A percentile compares a stretch with the other conserved stretches of the same genome.
phyloP scores from a whole-genome alignment of 2,797 vertebrate genomes.

The Pelodytes ibericus region DNA sequence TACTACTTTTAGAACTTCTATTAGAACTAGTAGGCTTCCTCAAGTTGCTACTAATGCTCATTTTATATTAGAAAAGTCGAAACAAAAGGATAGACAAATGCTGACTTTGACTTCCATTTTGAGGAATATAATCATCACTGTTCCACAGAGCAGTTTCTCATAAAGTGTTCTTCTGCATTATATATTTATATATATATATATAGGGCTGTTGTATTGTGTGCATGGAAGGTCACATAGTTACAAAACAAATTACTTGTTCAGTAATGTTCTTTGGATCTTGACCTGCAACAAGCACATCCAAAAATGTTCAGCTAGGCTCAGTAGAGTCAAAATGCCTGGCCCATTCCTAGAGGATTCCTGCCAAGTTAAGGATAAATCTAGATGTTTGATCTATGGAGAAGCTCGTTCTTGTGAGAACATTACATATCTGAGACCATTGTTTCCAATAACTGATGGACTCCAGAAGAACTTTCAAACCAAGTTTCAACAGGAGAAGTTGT shows the following conservation, averaged over 20 bases:
- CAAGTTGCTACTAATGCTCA: no score
- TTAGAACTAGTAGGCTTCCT: no score
- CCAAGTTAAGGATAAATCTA: conserved; percentile 38
- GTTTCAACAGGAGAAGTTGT: neutral
- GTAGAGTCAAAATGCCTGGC: conserved; percentile 62
- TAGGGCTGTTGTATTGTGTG: no score
- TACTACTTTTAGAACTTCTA: no score
- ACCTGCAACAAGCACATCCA: conserved; percentile 62
- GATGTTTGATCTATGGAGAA: conserved; percentile 22
- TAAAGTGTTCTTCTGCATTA: no score
- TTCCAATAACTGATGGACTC: conserved; percentile 2
- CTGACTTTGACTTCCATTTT: no score
- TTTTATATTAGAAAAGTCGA: no score
- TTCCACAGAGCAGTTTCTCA: no score
- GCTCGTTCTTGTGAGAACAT: neutral
- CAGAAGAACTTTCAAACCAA: neutral
- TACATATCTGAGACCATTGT: neutral
- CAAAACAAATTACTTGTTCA: conserved; percentile 36
- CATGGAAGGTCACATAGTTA: neutral
- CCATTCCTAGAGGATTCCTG: conserved; percentile 56
- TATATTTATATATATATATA: no score
- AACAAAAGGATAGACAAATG: no score
- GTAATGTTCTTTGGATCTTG: conserved; percentile 61
- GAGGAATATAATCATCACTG: no score
- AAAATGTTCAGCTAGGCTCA: conserved; percentile 64